Evolutionary conservation across 2,113 vertebrate species (phyloP).

Genomic region (Gymnorhina tibicen): DNA sequence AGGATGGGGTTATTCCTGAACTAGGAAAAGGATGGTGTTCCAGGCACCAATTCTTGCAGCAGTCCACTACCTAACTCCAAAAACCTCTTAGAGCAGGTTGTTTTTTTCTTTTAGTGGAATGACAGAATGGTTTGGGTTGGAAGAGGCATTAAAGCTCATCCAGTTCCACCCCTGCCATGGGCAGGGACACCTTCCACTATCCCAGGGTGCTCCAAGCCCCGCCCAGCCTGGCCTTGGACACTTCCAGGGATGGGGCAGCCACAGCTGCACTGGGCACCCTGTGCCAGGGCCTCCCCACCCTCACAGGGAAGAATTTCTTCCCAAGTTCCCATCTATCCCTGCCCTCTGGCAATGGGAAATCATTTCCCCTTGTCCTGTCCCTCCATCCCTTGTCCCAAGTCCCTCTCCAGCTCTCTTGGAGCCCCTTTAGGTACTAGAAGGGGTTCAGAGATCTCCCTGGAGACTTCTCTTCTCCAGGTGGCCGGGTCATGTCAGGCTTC

Average conservation of each 20-base stretch:
- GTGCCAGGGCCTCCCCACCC: rapidly evolving
- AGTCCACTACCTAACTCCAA: not conserved
- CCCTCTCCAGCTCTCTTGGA: not conserved
- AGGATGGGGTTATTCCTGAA: not conserved
- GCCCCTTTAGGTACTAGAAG: not conserved
- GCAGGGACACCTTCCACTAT: not conserved
- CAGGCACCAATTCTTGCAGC: not conserved
- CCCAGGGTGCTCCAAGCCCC: rapidly evolving
- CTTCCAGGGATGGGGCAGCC: not conserved
- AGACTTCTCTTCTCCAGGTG: not conserved
- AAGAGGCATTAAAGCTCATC: not conserved
- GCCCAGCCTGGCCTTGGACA: rapidly evolving
- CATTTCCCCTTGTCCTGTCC: not conserved
- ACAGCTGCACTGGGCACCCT: not conserved
- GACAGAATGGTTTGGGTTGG: not conserved
- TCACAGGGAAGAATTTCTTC: rapidly evolving
- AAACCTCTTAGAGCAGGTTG: not conserved
- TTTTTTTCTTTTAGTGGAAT: not conserved
- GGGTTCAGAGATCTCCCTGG: not conserved
- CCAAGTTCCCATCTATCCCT: not conserved
- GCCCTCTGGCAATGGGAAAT: not conserved
- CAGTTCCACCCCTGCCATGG: not conserved
- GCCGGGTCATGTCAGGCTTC: rapidly evolving
- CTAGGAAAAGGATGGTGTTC: not conserved
- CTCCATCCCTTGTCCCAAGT: not conserved